Percentiles rank a stretch among this genome's conserved stretches.
These are phyloP conservation scores for Phaethornis superciliosus DNA, from an alignment of 2,113 vertebrate genomes.

Conservation along the genomic window DNA sequence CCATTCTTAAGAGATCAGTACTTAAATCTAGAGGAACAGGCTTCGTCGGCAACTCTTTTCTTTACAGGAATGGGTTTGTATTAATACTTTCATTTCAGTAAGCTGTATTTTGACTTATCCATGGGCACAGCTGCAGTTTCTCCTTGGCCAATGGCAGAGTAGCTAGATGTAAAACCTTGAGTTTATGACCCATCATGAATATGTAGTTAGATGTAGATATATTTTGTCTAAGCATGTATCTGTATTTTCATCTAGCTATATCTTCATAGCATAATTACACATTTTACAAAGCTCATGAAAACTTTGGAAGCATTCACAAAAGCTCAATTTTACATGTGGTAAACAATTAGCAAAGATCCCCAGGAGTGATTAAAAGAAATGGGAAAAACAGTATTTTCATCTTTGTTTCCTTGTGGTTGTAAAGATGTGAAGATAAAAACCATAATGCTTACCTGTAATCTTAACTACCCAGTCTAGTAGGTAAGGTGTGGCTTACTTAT, in stretches of 20 bases:
- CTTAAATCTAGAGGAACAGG: background rate
- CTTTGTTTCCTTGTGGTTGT: slow-evolving; percentile 9
- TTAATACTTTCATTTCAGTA: background rate
- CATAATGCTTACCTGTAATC: slow-evolving; percentile 27
- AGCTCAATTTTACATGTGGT: background rate
- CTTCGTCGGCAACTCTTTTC: background rate
- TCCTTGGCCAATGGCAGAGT: background rate
- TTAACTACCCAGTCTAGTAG: slow-evolving; percentile 14
- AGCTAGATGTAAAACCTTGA: background rate
- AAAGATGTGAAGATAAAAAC: slow-evolving; percentile 39
- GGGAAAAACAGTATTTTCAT: background rate
- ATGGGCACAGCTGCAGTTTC: background rate
- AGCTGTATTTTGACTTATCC: background rate
- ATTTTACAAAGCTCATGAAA: background rate
- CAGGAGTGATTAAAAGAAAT: background rate
- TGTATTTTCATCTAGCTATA: background rate
- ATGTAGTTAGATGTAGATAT: background rate
- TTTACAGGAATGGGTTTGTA: background rate
- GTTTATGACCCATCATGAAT: background rate
- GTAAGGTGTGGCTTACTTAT: slow-evolving; percentile 29
- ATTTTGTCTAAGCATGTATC: background rate
- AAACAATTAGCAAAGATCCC: background rate
- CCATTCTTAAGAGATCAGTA: background rate
- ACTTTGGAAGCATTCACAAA: background rate
- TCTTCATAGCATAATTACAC: background rate